Base-by-base conservation (phyloP, 2,797 vertebrate genomes). In the Tangara arthus region DNA sequence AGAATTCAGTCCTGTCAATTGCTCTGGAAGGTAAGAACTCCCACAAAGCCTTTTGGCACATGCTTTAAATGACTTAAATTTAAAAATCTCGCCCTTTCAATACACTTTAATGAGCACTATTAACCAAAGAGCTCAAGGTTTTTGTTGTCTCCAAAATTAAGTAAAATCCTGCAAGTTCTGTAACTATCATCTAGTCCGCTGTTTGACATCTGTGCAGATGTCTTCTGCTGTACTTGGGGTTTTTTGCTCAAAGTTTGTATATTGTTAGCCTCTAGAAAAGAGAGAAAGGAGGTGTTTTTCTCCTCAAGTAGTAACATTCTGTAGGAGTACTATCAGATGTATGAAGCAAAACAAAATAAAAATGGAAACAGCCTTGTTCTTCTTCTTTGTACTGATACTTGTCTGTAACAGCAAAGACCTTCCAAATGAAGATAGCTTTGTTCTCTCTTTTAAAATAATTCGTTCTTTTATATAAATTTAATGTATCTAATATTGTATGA, bases 1-100 rank as follows among this genome's bases (percentile, higher is more conserved):
- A 99, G 97, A 99, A 99, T 94, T 99, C 99, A 5, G 99, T 99
- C 90, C 97, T 99, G 39, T 99, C 99, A 13, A 99, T 99, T 98
- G 99, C 99, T 91, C 97, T 99, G 93, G 99, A 99, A 98, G 99
- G 99, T 99, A 96, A 96, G 93, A 56, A 32, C 63, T 60, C 96
- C 59, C 71, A 61, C 35, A 44, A 8, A 68, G 22, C 24, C 19
- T 64, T 68, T 22, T 60, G 20, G 12, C 27, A 11, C 16, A 0
- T 28, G 27, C 39, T 81, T 82, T 68, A 11, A 70, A 47, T 32
- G 3, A 35, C 30, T 82, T 80, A 39, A 37, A 50, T 23, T 57
- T 21, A 8, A 75, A 77, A 59, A 65, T 15, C 57, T 61, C 21
- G 85, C 18, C 23, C 10, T 61, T 68, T 87, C 55, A 26, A 11